Base-by-base conservation (phyloP, 1,140 invertebrate species). In the Aphis craccivora region DNA sequence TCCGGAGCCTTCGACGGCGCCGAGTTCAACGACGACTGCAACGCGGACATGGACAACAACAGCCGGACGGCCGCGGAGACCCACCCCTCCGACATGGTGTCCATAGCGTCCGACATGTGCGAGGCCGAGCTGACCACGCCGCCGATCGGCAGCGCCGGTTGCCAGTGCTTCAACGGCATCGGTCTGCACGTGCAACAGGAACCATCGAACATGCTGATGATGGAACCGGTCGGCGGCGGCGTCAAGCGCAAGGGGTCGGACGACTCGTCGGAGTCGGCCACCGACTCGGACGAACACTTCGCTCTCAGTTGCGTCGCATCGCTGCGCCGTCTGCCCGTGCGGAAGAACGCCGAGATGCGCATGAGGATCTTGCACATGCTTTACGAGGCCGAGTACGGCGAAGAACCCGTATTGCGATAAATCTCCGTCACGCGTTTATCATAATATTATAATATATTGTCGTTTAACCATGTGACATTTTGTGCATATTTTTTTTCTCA, bases 361-460 rank as follows among this genome's bases (percentile, higher is more conserved):
- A 55, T 93, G 81, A 37, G 18, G 23, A 93, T 93, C 23, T 22
- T 93, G 81, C 91, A 93, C 37, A 86, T 93, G 81, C 48, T 93
- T 25, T 93, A 93, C 91, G 91, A 93, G 40, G 91, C 91, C 43
- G 91, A 93, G 14, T 93, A 93, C 81, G 91, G 91, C 76, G 91
- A 93, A 43, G 81, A 93, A 25, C 91, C 81, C 1, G 76, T 40
- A 1, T 25, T 43, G 22, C 40, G 81, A 93, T 93, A 53, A 20
- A 67, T 89, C 25, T 5, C 20, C 18, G 18, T 48, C 43, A 18
- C 7, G 25, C 25, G 45, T 30, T 86, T 9, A 8, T 37, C 37
- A 23, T 45, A 14, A 86, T 14, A 86, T 86, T 86, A 25, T 18
- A 45, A 86, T 86, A 43, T 45, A 45, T 45, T 86, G 18, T 86